Percentiles rank a stretch among this genome's conserved stretches.
phyloP scores from a whole-genome alignment of 2,113 vertebrate genomes.

The Rhinolophus sinicus region DNA sequence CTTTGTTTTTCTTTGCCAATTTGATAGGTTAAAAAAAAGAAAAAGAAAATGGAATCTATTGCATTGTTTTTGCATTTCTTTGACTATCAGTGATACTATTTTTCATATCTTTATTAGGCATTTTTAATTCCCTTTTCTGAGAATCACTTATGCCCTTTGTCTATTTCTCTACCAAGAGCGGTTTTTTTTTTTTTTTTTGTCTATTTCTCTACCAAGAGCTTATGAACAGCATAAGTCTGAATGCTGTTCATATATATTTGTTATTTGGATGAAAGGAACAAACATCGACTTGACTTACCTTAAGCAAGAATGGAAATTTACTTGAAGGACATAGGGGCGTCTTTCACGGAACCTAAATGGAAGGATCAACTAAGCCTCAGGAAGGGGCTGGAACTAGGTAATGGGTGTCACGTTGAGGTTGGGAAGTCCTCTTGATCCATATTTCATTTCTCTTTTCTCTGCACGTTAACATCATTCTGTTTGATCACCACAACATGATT shows the following conservation, averaged over 20 bases:
- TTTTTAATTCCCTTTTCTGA: background rate
- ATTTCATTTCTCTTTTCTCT: background rate
- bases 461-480: background rate
- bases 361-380: background rate
- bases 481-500: background rate
- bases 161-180: background rate
- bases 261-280: background rate
- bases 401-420: background rate
- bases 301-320: background rate
- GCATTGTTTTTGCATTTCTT: background rate
- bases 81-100: background rate
- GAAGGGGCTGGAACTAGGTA: background rate
- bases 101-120: background rate
- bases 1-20: slow-evolving; percentile 14
- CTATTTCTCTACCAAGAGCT: background rate
- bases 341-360: background rate
- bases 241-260: background rate
- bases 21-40: background rate
- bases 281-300: background rate
- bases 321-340: background rate
- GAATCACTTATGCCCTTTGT: background rate
- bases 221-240: background rate
- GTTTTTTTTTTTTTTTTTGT: too few relatives aligned
- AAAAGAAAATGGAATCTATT: background rate
- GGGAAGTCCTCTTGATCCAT: background rate